A percentile compares a stretch with the other conserved stretches of the same genome.
phyloP scores from a whole-genome alignment of 1,140 invertebrate species.

The Drosophila arawakana region DNA sequence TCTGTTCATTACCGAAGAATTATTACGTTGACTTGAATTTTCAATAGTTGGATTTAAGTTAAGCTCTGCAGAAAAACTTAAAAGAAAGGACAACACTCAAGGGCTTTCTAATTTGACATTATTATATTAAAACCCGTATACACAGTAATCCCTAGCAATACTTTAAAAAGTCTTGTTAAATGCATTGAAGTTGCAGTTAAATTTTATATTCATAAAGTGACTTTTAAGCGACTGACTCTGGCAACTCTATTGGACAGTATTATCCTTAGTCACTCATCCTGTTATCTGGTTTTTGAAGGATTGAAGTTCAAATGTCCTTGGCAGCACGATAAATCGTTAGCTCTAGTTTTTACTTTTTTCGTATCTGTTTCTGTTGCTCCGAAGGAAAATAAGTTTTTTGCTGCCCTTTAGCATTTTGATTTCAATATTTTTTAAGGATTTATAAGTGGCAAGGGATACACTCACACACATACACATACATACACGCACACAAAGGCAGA shows the following conservation, averaged over 20 bases:
- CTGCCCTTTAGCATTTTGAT: constrained; percentile 42
- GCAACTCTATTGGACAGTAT: not conserved
- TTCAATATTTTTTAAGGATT: constrained; percentile 64
- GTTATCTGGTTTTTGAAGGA: constrained; percentile 19
- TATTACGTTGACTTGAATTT: not conserved
- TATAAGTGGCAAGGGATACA: constrained; percentile 32
- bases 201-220: not conserved
- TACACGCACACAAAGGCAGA: not conserved
- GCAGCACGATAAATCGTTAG: constrained; percentile 55
- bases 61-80: not conserved
- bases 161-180: not conserved
- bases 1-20: not conserved
- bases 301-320: constrained; percentile 64
- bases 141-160: not conserved
- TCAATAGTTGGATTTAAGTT: not conserved
- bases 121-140: not conserved
- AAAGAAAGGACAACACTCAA: not conserved
- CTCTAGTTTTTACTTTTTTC: constrained; percentile 49
- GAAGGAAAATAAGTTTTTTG: constrained; percentile 13
- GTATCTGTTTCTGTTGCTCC: not conserved
- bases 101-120: not conserved
- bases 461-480: constrained; percentile 8
- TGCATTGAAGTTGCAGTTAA: constrained; percentile 3
- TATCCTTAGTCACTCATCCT: constrained; percentile 5
- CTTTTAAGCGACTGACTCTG: constrained; percentile 18